Percentiles rank a stretch among this genome's conserved stretches.
Evolutionary conservation across 2,888 invertebrate species (phyloP).

Genomic region (Danaus chrysippus): DNA sequence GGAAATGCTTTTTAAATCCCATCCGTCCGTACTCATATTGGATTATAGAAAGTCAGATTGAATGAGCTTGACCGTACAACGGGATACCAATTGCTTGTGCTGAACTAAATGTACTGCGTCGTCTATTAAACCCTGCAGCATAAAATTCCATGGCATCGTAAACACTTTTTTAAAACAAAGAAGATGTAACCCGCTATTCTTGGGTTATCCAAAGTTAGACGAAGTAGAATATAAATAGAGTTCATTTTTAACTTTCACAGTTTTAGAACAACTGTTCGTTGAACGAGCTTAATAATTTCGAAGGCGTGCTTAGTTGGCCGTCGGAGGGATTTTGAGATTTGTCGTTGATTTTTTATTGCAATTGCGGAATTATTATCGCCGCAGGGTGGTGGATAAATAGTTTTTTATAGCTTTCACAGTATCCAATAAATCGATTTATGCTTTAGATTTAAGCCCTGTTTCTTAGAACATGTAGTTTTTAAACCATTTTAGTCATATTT

Average conservation of each 20-base stretch:
- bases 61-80: constrained; percentile 55
- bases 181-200: constrained; percentile 38
- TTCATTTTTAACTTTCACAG: constrained; percentile 31
- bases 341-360: constrained; percentile 68
- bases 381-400: constrained; percentile 54
- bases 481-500: not conserved
- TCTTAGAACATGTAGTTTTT: not conserved
- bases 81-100: constrained; percentile 33
- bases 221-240: constrained; percentile 28
- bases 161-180: constrained; percentile 54
- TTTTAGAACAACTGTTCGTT: constrained; percentile 35
- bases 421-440: constrained; percentile 27
- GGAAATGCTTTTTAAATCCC: constrained; percentile 58
- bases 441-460: not conserved
- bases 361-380: constrained; percentile 65
- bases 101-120: constrained; percentile 32
- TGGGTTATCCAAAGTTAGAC: constrained; percentile 27
- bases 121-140: constrained; percentile 62
- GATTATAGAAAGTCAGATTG: constrained; percentile 64
- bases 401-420: constrained; percentile 37
- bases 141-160: constrained; percentile 71
- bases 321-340: constrained; percentile 69
- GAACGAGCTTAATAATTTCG: constrained; percentile 72
- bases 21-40: constrained; percentile 56
- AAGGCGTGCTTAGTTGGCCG: constrained; percentile 74